These are phyloP conservation scores for Enoplosus armatus DNA, from an alignment of 2,797 vertebrate species.

Conservation along the genomic window DNA sequence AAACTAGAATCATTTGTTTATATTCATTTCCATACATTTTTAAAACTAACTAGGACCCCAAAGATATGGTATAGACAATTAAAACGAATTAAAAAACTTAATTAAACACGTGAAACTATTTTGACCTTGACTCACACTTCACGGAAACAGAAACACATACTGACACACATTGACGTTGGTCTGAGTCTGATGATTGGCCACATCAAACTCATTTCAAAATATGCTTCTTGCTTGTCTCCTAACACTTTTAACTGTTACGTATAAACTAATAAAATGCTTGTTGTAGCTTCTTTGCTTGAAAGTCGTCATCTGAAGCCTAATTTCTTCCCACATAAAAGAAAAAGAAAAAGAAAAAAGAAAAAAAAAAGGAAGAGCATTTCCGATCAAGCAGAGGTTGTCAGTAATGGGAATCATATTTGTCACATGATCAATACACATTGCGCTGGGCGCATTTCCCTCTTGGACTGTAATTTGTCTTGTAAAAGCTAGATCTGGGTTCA, in stretches of 20 bases:
- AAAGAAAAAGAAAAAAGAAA: constrained; percentile 4
- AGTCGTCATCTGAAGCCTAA: neutral
- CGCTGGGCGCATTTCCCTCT: constrained; percentile 32
- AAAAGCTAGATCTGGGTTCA: constrained; percentile 47
- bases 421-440: constrained; percentile 40
- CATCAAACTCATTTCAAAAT: neutral
- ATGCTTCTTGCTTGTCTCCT: neutral
- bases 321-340: constrained; percentile 16
- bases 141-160: neutral
- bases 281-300: neutral
- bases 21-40: neutral
- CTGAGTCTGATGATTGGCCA: neutral
- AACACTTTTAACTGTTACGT: neutral
- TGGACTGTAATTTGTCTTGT: constrained; percentile 45
- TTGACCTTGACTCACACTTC: neutral
- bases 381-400: constrained; percentile 16
- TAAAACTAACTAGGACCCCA: neutral
- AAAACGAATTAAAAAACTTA: neutral
- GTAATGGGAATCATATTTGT: constrained; percentile 41
- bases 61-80: neutral
- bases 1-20: neutral
- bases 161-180: neutral
- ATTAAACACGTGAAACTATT: neutral
- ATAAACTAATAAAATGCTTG: neutral
- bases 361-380: constrained; percentile 27